Conservation (phyloP, 2,113 vertebrate species). For the Monarcha castaneiventris region DNA sequence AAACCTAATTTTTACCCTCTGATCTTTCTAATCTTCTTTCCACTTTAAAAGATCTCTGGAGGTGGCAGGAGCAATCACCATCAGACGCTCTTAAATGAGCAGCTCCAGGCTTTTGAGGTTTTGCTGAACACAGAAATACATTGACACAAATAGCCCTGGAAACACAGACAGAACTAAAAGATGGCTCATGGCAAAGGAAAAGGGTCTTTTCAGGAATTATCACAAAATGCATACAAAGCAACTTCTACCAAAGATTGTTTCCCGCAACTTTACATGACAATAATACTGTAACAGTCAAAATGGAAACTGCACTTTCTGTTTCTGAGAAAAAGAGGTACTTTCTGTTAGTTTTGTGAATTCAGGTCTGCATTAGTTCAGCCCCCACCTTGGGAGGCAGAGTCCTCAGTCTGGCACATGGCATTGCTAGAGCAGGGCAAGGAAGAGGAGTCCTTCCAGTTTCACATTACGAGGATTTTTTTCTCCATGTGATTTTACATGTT, state of each 20-base stretch:
- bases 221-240: neutral
- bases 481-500: neutral
- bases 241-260: neutral
- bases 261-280: neutral
- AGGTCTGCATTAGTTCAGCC: neutral
- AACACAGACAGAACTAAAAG: neutral
- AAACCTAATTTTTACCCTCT: neutral
- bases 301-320: neutral
- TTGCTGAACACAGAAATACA: neutral
- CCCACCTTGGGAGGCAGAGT: neutral
- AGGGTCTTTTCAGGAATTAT: neutral
- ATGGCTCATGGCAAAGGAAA: neutral
- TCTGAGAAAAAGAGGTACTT: neutral
- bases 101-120: neutral
- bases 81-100: neutral
- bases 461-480: neutral
- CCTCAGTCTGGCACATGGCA: neutral
- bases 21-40: slow-evolving; percentile 19
- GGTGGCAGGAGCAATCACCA: neutral
- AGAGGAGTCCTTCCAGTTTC: neutral
- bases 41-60: neutral
- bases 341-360: neutral
- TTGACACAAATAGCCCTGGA: neutral
- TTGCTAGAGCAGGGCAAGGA: neutral
- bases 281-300: neutral